phyloP scores from a whole-genome alignment of 2,113 vertebrate genomes.

The Hiodon alosoides region DNA sequence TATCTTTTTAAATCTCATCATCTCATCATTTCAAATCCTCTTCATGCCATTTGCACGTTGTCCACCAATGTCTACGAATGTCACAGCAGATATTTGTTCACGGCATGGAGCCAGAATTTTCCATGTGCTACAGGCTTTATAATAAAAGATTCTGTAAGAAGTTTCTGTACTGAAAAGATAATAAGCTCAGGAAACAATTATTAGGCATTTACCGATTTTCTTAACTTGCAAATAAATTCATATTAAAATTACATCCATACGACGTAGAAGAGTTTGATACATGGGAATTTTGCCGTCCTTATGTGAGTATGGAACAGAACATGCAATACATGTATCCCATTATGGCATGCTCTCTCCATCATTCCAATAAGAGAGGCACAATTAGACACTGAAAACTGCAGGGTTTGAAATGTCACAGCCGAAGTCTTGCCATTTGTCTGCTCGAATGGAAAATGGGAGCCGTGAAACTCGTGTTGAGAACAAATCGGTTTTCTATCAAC shows the following conservation, averaged over 20 bases:
- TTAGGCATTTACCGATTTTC: too few relatives aligned
- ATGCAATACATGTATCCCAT: too few relatives aligned
- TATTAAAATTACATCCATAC: too few relatives aligned
- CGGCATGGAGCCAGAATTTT: too few relatives aligned
- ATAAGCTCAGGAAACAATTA: too few relatives aligned
- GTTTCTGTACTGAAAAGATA: too few relatives aligned
- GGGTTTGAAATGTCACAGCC: conserved; percentile 59
- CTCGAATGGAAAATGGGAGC: background rate
- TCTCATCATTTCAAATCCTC: background rate
- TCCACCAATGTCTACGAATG: background rate
- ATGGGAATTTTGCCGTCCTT: too few relatives aligned
- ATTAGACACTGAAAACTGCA: conserved; percentile 59
- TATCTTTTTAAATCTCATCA: background rate
- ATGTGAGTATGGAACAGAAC: too few relatives aligned
- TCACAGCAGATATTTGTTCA: background rate
- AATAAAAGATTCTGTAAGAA: too few relatives aligned
- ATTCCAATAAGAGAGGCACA: conserved; percentile 62
- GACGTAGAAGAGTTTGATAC: too few relatives aligned
- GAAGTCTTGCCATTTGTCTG: conserved; percentile 1
- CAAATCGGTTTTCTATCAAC: background rate
- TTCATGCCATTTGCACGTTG: background rate
- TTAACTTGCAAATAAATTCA: too few relatives aligned
- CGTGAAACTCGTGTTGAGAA: background rate
- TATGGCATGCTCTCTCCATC: conserved; percentile 38
- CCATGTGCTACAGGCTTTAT: too few relatives aligned